Percentiles rank a stretch among this genome's conserved stretches.
Evolutionary conservation across 2,113 vertebrate species (phyloP).

Genomic region (Hydropotes inermis): DNA sequence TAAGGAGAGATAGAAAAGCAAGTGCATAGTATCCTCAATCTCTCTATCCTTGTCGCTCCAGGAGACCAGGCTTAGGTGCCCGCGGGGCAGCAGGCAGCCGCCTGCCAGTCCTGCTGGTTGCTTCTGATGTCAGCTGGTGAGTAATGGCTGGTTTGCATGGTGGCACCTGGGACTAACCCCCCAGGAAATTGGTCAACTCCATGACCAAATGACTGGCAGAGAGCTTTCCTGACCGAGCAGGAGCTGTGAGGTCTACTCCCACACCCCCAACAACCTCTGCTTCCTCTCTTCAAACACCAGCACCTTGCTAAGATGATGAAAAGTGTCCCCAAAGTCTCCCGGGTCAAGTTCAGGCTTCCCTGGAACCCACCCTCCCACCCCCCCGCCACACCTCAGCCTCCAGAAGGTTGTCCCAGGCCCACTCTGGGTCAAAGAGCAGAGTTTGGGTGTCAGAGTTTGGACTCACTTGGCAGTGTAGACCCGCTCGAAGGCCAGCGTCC

Average conservation of each 20-base stretch:
- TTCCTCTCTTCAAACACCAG: neutral
- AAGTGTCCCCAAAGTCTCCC: neutral
- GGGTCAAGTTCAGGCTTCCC: neutral
- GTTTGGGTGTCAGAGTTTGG: neutral
- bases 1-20: neutral
- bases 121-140: neutral
- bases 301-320: neutral
- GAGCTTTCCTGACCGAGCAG: neutral
- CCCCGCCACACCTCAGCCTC: neutral
- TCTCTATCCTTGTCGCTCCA: neutral
- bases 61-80: neutral
- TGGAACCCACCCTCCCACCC: fast-evolving
- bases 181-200: conserved; percentile 7
- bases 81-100: fast-evolving
- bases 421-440: neutral
- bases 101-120: neutral
- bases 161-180: neutral
- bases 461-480: conserved; percentile 95
- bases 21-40: neutral
- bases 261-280: fast-evolving
- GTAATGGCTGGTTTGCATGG: neutral
- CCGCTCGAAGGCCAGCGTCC: conserved; percentile 84
- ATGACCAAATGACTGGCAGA: neutral
- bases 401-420: neutral
- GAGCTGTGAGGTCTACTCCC: neutral